Base-by-base conservation (phyloP, 2,113 vertebrate species). In the Harpagus bidentatus region DNA sequence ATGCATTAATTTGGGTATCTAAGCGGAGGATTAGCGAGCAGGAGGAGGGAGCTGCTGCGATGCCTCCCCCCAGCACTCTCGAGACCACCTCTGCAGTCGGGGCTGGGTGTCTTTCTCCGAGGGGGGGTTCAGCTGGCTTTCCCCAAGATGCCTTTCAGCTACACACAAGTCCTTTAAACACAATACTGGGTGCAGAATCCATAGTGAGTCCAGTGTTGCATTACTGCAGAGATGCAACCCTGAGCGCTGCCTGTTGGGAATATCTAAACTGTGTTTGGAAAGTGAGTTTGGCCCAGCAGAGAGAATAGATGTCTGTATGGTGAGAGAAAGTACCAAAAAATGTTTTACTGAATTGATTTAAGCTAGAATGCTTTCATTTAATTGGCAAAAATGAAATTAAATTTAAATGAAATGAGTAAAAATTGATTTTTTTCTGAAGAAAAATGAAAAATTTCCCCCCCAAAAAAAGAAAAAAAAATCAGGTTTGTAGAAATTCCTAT, bases 141-240 rank as follows among this genome's bases (percentile, higher is more conserved):
- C 43, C 23, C 28, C 23, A 18, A 16, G 43, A 23, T 38, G 17
- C 21, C 11, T 52, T 61, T n/a, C 48, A 53, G 52, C 45, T 32
- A 45, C 48, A 31, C 52, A 8, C 40, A 23, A 22, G 11, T 47
- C 20, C 3, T 20, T 40, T 34, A 16, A 74, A 13, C 15, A 7
- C 2, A 5, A 5, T 26, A 5, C 9, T 3, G 26, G 38, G 31
- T 5, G 6, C 9, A 19, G 18, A 43, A 67, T 38, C 59, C 10
- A 0, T 3, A 16, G 38, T 9, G n/a, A 26, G 10, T 29, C 50
- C 11, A 1, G 11, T 20, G 16, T 40, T 25, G 5, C 5, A 4
- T 36, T 17, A 3, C 16, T 25, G 36, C 18, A 19, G 28, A 31
- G 71, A 4, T 29, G 58, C 21, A 32, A 11, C 55, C 26, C 40